Base-by-base conservation (phyloP, 2,113 vertebrate species). In the Prunella fulvescens region DNA sequence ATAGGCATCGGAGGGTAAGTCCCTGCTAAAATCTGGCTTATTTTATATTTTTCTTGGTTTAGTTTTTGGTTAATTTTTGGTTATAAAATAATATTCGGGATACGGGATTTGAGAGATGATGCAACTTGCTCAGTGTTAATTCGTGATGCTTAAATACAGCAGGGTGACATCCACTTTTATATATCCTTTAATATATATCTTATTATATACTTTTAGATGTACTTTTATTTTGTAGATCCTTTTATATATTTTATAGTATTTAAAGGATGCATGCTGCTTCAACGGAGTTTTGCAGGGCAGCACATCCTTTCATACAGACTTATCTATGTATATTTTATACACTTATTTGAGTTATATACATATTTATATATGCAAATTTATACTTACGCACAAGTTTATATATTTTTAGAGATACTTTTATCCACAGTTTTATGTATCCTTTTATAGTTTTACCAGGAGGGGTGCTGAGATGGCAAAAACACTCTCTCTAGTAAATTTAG, bases 1-100 rank as follows among this genome's bases (percentile, higher is more conserved):
- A 96, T 99, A 78, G 99, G 99, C 77, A 98, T 99, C 54, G 99
- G 99, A 90, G 99, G 99, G 99, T 99, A 93, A 99, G 99, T 97
- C 3, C 6, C 22, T 14, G 44, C 11, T 39, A 0, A 26, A 19
- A 8, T 8, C 8, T 11, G n/a, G 19, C 29, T 0, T 33, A 0
- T 19, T 11, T 45, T 1, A 3, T 48, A n/a, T 1, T 51, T 70
- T 48, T 11, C 3, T 5, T 2, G 1, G 4, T 71, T 53, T 42
- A 7, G 6, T 47, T 50, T 20, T 51, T 8, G 22, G 37, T 37
- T 37, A 7, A 37, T 37, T 37, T 37, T 37, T 6, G 10, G 31
- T 22, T 7, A 0, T 26, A 11, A 44, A 39, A 9, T 22, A 26
- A 2, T 9, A 24, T 8, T 50, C 7, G 25, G 61, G 35, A 23